Evolutionary conservation across 2,797 vertebrate genomes (phyloP), one percentile per base, ranked within the genome.

Genomic region (Gymnopithys bicolor): DNA sequence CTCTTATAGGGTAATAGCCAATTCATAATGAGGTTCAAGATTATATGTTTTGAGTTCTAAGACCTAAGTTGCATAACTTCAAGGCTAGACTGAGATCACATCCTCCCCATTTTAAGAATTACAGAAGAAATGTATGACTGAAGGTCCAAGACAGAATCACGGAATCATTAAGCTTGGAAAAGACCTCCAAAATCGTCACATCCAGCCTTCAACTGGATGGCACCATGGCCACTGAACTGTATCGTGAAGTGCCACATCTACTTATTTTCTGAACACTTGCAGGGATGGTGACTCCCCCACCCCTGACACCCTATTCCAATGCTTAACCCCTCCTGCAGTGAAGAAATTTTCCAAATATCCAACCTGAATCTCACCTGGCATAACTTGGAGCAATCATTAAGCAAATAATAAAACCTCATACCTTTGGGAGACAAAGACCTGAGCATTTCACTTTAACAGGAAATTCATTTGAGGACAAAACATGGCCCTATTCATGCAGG

Each of bases 281-380:
- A 6, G 6, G 14, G 22, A 19, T 53, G 25, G 18, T 5, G 35
- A 68, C 41, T 35, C 48, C 25, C 39, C 17, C n/a, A 48, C 25
- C 30, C 30, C 30, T 1, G 3, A 19, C 9, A 46, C 5, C 2
- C 24, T 39, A 10, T 15, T 39, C 52, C 28, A 33, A 33, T 0
- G 0, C 14, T 53, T 33, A 18, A 45, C 7, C 4, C 14, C 13
- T 8, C 23, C 4, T 30, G 10, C 23, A 45, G 19, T 10, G 24
- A 73, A 79, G 11, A 39, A 1, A 4, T 10, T 30, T 32, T 19
- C 69, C 18, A 75, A 27, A 48, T 48, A 48, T 9, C 30, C 25
- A 41, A 41, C 33, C 30, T 16, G 3, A 68, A 53, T 33, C 8
- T 41, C 41, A 27, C 14, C 5, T 9, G 15, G 55, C 11, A 60